Base-by-base conservation (phyloP, 2,797 vertebrate species). In the Hephaestus fuliginosus region DNA sequence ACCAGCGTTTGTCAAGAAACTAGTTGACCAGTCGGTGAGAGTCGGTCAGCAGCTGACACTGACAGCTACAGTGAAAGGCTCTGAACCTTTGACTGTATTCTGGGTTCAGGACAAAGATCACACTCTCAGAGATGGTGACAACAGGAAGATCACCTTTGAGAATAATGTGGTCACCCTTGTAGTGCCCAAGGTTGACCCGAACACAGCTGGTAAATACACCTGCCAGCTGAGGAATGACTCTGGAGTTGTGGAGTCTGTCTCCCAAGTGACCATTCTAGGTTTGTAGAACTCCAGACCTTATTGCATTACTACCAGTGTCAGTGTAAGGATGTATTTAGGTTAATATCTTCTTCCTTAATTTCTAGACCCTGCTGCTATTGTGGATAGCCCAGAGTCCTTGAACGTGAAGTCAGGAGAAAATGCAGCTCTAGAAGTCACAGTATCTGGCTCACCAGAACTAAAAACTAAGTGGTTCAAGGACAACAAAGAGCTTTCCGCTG, bases 51-150 rank as follows among this genome's bases (percentile, higher is more conserved):
- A 91, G 33, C 82, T 97, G 82, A 94, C 81, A 0, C 91, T 98
- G 65, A 96, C 96, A 64, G 95, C 96, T 0, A 91, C 92, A 2
- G 95, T 97, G 15, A 97, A 90, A 91, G 97, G 97, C 69, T 96
- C 97, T n/a, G 94, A 96, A 66, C 97, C 97, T 65, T 92, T 98
- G 88, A 96, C 94, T 15, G 94, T 97, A 82, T 95, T 84, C 17
- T 99, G 97, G 97, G 89, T 97, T 92, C 97, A 97, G 78, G 97
- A 97, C 89, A 96, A 96, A 89, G 97, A 97, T 84, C 96, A 97
- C 18, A 22, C 96, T 82, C 94, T 98, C 87, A 95, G 95, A 91
- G 97, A 98, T 57, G 93, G 96, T 48, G 96, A 96, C 28, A 94
- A 96, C 94, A 93, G 96, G 78, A 97, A 93, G 94, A 95, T 97